These are phyloP conservation scores for Ormyrus rosae DNA, from an alignment of 2,888 invertebrate genomes.

Conservation along the genomic window DNA sequence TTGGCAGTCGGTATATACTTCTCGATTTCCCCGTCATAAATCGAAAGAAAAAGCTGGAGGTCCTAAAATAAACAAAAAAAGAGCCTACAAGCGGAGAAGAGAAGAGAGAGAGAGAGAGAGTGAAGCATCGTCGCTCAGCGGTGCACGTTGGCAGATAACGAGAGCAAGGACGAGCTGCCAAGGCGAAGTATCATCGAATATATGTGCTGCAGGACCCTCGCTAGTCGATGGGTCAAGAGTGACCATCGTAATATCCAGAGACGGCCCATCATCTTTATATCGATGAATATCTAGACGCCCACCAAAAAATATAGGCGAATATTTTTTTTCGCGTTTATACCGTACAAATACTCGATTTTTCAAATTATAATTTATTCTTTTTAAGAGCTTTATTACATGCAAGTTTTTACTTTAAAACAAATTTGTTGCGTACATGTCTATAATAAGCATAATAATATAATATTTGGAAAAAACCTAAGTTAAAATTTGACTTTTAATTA, in stretches of 20 bases:
- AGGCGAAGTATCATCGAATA: slow-evolving; percentile 28
- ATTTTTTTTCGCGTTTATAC: no score
- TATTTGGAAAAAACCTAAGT: no score
- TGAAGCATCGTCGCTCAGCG: slow-evolving; percentile 5
- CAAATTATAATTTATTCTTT: no score
- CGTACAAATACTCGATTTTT: no score
- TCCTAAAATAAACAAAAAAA: slow-evolving; percentile 19
- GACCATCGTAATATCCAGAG: slow-evolving; percentile 26
- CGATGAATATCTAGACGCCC: not conserved
- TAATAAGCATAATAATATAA: no score
- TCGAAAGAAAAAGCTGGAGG: slow-evolving; percentile 20
- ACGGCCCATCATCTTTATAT: slow-evolving; percentile 6
- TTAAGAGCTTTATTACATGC: no score
- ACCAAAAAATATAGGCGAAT: no score
- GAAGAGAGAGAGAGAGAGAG: not conserved
- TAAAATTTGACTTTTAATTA: no score
- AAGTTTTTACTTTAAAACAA: no score
- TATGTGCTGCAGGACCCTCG: not conserved
- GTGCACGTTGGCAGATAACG: slow-evolving; percentile 22
- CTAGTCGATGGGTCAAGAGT: slow-evolving; percentile 3
- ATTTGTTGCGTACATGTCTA: no score
- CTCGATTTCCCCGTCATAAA: slow-evolving; percentile 22
- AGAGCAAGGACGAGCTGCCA: slow-evolving; percentile 47
- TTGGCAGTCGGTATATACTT: not conserved
- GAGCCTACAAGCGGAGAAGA: not conserved